These are phyloP conservation scores for Montipora foliosa DNA, from an alignment of 64 coral and sea anemone genomes.

Conservation along the genomic window DNA sequence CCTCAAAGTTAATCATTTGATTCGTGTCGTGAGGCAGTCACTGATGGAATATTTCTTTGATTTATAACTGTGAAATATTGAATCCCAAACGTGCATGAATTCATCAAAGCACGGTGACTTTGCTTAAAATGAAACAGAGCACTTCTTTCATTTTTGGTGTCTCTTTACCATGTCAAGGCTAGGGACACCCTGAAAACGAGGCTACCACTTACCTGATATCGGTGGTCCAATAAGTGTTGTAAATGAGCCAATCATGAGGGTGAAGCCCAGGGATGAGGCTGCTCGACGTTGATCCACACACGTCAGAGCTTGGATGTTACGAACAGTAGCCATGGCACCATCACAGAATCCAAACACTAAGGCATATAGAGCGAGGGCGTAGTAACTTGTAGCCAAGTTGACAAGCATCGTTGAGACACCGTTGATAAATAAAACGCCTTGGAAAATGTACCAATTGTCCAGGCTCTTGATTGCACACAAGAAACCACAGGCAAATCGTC, in stretches of 20 bases:
- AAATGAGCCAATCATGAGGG: background rate
- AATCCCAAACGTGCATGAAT: background rate
- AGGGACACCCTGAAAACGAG: background rate
- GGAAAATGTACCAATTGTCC: slow-evolving; percentile 27
- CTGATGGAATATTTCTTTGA: too few relatives aligned
- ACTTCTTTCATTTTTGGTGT: background rate
- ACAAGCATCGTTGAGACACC: background rate
- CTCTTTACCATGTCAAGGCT: background rate
- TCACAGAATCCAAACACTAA: slow-evolving; percentile 19
- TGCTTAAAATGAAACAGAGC: background rate
- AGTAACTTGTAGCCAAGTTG: slow-evolving; percentile 2
- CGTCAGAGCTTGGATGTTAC: slow-evolving; percentile 1
- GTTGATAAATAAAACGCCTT: background rate
- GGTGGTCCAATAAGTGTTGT: slow-evolving; percentile 24
- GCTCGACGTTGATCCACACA: slow-evolving; percentile 8
- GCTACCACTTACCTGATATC: slow-evolving; percentile 1
- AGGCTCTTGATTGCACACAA: slow-evolving; percentile 3
- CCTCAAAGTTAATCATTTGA: too few relatives aligned
- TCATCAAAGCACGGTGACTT: too few relatives aligned
- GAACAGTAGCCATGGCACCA: background rate
- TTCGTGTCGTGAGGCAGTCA: too few relatives aligned
- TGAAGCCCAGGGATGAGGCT: background rate
- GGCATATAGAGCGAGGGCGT: background rate
- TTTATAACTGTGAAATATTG: too few relatives aligned
- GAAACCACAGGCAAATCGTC: slow-evolving; percentile 21